Conservation (phyloP, 1,140 invertebrate species). For the Pristionchus pacificus region DNA sequence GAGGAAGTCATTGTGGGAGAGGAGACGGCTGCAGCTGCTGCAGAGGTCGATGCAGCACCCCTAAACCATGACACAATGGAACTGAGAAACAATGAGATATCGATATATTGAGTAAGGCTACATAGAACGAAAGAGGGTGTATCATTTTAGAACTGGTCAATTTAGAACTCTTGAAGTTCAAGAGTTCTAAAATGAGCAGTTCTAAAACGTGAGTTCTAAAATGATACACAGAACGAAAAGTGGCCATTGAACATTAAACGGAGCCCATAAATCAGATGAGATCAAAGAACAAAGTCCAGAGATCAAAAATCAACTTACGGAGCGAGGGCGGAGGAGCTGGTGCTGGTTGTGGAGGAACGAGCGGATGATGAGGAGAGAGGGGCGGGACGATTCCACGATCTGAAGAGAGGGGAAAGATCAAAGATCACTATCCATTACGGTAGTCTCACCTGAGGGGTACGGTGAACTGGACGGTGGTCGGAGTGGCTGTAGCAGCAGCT, state of each 20-base stretch:
- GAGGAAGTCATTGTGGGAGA: slow-evolving; percentile 14
- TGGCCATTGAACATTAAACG: neutral
- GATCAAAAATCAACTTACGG: slow-evolving; percentile 2
- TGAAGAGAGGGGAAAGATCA: neutral
- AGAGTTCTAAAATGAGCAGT: no score
- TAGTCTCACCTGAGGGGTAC: no score
- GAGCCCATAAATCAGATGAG: neutral
- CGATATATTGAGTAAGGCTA: neutral
- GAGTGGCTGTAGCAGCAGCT: neutral
- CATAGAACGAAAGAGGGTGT: neutral
- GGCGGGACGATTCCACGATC: neutral
- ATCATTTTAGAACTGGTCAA: no score
- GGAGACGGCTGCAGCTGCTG: slow-evolving; percentile 6
- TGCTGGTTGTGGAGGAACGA: neutral
- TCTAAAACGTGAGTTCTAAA: no score
- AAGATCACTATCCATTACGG: no score
- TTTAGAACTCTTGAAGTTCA: neutral
- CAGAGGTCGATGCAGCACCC: neutral
- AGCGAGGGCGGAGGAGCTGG: slow-evolving; percentile 7
- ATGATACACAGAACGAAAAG: neutral
- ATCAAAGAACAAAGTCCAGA: no score
- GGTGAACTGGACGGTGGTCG: neutral
- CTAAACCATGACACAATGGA: neutral
- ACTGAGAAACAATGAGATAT: neutral
- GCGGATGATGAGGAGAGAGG: neutral